These are phyloP conservation scores for Leucozona laternaria DNA, from an alignment of 2,888 invertebrate species.

Conservation along the genomic window DNA sequence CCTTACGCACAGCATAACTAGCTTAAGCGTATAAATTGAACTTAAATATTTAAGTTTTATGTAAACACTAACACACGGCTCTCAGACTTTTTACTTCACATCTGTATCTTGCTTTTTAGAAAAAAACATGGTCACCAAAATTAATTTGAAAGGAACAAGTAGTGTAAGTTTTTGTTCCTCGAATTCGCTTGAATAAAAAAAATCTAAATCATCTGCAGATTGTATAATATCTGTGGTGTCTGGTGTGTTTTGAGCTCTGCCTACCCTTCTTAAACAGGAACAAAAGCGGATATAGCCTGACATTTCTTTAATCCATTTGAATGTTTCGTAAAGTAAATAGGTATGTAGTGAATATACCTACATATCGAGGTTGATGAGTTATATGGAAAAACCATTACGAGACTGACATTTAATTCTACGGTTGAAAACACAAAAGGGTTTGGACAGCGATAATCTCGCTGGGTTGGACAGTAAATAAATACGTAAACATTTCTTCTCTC, in stretches of 20 bases:
- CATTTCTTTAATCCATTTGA: not conserved
- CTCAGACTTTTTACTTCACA: no score
- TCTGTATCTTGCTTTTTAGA: not conserved
- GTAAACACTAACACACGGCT: no score
- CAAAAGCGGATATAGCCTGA: not conserved
- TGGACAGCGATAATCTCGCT: constrained; percentile 59
- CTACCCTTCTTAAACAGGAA: not conserved
- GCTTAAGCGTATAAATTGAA: no score
- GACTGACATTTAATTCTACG: constrained; percentile 45
- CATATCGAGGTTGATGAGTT: not conserved
- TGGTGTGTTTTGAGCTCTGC: not conserved
- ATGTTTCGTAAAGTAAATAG: not conserved
- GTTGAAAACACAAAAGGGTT: constrained; percentile 24
- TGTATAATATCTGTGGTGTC: not conserved
- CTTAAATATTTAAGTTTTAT: no score
- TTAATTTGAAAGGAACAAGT: not conserved
- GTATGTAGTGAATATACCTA: not conserved
- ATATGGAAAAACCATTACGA: constrained; percentile 18
- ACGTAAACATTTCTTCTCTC: constrained; percentile 26
- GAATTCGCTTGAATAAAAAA: constrained; percentile 9
- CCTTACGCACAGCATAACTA: no score
- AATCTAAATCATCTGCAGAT: constrained; percentile 41
- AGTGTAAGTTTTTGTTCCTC: not conserved
- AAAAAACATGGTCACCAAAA: not conserved
- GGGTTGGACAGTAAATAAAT: constrained; percentile 58